Evolutionary conservation across 2,797 vertebrate genomes (phyloP), one percentile per base, ranked within the genome.

Genomic region (Buceros bicornis): DNA sequence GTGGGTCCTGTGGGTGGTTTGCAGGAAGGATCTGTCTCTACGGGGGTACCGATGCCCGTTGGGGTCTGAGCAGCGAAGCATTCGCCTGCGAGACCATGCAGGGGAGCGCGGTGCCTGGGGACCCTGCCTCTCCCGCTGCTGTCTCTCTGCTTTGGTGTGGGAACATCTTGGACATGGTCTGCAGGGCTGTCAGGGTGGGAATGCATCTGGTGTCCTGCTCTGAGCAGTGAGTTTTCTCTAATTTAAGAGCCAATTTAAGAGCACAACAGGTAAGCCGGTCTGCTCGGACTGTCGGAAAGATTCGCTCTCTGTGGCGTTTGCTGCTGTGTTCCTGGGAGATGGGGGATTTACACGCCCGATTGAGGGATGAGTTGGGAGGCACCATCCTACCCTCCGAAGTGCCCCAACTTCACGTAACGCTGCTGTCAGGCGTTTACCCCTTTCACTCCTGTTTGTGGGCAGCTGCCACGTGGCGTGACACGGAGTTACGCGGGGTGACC

Each of bases 281-380:
- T 86, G 78, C 82, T 60, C 58, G 11, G 35, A 1, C 43, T 6
- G 8, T 0, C 5, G 78, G 70, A 43, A 1, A 3, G 35, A 5
- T 43, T 50, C 0, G 0, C 7, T 5, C 16, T 31, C 57, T 76
- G 24, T 1, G 0, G 8, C 0, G 0, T 35, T 60, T 18, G n/a
- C 60, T 77, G 56, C 78, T 3, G 33, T 5, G 65, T 57, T 40
- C 43, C 5, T 3, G 56, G 51, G 24, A 50, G 21, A 5, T 14
- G 72, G 7, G 45, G 62, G 67, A 31, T 48, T 45, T 33, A 3
- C 25, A 3, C 4, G 1, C 28, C 37, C 0, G 1, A 2, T 2
- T 1, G 6, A 62, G 82, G 42, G 61, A 7, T 5, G 40, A 40
- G 72, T 16, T 7, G 8, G 62, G 60, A 31, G 28, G 22, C 10